Evolutionary conservation across 2,888 invertebrate species (phyloP).

Genomic region (Drosophila maculinotata): DNA sequence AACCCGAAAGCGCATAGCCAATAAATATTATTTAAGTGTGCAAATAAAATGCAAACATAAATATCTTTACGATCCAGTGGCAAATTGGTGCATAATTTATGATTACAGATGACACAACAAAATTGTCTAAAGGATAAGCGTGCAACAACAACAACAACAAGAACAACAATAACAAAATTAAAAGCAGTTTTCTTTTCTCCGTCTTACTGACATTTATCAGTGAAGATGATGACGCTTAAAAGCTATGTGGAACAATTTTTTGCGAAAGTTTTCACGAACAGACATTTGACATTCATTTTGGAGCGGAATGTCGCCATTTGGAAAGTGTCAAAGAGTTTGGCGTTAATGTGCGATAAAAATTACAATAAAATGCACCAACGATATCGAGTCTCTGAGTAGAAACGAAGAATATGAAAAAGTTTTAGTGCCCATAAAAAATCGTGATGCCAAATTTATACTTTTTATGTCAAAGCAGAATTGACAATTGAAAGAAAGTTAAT

Average conservation of each 20-base stretch:
- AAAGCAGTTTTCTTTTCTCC: constrained; percentile 14
- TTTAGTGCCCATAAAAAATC: constrained; percentile 33
- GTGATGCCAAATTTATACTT: constrained; percentile 12
- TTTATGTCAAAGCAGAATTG: constrained; percentile 22
- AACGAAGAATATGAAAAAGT: constrained; percentile 8
- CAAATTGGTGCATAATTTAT: constrained; percentile 72
- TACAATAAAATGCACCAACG: constrained; percentile 45
- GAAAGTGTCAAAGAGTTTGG: constrained; percentile 32
- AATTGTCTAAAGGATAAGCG: constrained; percentile 27
- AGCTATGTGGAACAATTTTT: constrained; percentile 37
- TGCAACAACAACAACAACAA: too few relatives aligned
- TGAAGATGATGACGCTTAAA: constrained; percentile 48
- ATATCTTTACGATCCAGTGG: constrained; percentile 67
- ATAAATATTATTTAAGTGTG: constrained; percentile 64
- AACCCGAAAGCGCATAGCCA: constrained; percentile 44
- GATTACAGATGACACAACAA: constrained; percentile 52
- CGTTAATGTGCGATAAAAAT: constrained; percentile 53
- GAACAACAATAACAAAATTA: constrained; percentile 25
- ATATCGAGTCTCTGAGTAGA: constrained; percentile 16
- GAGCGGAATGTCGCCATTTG: constrained; percentile 32
- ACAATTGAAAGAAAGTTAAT: neutral
- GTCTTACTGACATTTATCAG: neutral
- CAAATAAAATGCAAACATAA: constrained; percentile 67
- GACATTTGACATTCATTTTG: constrained; percentile 61
- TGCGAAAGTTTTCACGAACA: constrained; percentile 45